phyloP scores from a whole-genome alignment of 2,797 vertebrate genomes.

The Coranthus polyacanthus region DNA sequence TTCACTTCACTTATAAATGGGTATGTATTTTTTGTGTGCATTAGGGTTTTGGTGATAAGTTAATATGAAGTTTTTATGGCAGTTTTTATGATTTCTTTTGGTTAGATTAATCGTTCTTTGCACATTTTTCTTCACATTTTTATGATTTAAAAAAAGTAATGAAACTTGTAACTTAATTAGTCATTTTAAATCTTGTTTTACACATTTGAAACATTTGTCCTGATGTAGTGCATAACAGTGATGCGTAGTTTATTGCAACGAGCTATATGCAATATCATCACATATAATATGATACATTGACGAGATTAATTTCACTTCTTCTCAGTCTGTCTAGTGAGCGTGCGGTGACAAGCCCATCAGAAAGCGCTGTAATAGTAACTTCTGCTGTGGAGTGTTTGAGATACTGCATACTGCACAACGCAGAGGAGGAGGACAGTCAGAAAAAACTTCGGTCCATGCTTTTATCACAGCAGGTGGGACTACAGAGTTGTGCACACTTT shows the following conservation, averaged over 20 bases:
- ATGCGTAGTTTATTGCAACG: no score
- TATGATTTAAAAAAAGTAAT: no score
- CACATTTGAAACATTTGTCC: no score
- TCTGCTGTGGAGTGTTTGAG: slow-evolving; percentile 92
- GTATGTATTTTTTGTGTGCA: slow-evolving; percentile 75
- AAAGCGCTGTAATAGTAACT: slow-evolving; percentile 89
- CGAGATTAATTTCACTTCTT: not conserved
- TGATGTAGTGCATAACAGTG: no score
- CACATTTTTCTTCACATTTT: no score
- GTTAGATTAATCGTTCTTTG: no score
- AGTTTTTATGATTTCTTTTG: no score
- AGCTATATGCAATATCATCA: not conserved
- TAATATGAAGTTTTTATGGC: not conserved
- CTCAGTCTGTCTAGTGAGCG: slow-evolving; percentile 91
- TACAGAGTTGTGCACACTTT: not conserved
- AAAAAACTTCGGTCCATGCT: slow-evolving; percentile 88
- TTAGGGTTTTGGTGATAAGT: not conserved
- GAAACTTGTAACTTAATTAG: no score
- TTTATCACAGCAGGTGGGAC: slow-evolving; percentile 89
- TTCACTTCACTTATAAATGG: slow-evolving; percentile 90
- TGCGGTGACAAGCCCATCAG: slow-evolving; percentile 87
- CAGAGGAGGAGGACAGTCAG: slow-evolving; percentile 79
- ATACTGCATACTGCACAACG: slow-evolving; percentile 87
- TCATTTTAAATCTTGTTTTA: not conserved
- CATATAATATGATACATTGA: slow-evolving; percentile 4